Base-by-base conservation (phyloP, 2,113 vertebrate species). In the Octodon degus region DNA sequence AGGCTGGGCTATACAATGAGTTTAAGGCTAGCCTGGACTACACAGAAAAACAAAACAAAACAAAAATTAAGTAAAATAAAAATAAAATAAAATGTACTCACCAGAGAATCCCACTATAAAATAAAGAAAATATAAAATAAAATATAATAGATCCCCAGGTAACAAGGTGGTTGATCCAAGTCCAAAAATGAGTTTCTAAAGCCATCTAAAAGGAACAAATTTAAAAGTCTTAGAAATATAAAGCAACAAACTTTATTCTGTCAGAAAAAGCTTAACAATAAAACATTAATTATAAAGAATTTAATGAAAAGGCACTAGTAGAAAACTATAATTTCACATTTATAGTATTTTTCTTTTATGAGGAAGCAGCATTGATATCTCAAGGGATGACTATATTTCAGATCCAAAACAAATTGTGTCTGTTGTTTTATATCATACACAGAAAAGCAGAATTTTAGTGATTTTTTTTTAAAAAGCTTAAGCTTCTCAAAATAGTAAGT, bases 101-200 rank as follows among this genome's bases (percentile, higher is more conserved):
- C 99, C 99, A 99, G 98, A 99, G 99, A 98, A 99, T 99, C 95
- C 99, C 99, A 95, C 99, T 99, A 94, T 99, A 99, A 98, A 99
- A 99, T 97, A 99, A 98, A 90, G 99, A 99, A 98, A 99, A 99
- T 98, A 99, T 98, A 98, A 99, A 99, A 98, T 99, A 99, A 99
- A 99, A 99, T 65, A 98, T 98, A 96, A 99, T 99, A 88, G 99
- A 99, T 93, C 99, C 99, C 99, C 99, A 99, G 1, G 99, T 99
- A 98, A 99, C 99, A 98, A 99, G 99, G 98, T 99, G 99, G 98
- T 99, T 99, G 98, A 99, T 99, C 99, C 99, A 99, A 3, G 99
- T 99, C 99, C 99, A 99, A 98, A 99, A 99, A 96, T 99, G 99
- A 91, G 99, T 99, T 98, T 99, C 99, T 97, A 99, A 98, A 84